A percentile compares a stretch with the other conserved stretches of the same genome.
These are phyloP conservation scores for Polyploca ridens DNA, from an alignment of 2,888 invertebrate genomes.

Conservation along the genomic window DNA sequence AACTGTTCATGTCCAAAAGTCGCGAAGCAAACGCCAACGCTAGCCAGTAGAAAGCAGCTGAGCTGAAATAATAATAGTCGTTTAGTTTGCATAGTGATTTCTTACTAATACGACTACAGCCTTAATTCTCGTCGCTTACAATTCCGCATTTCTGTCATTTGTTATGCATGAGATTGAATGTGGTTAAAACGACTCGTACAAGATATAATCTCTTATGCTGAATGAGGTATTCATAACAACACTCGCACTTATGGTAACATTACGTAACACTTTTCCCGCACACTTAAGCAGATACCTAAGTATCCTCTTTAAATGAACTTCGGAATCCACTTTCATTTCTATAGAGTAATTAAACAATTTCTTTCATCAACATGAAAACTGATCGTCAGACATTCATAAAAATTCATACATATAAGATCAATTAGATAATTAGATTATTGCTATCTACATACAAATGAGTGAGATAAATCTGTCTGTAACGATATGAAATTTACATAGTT, in stretches of 20 bases:
- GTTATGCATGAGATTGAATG: conserved; percentile 2
- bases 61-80: conserved; percentile 71
- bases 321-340: neutral
- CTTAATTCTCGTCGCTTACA: neutral
- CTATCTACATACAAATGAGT: neutral
- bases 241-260: neutral
- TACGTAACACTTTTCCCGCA: neutral
- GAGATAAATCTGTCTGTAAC: neutral
- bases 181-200: neutral
- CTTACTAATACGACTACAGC: conserved; percentile 13
- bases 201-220: neutral
- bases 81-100: conserved; percentile 17
- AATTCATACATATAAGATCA: neutral
- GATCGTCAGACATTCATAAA: no score
- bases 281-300: no score
- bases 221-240: conserved; percentile 1
- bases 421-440: neutral
- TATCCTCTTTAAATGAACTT: neutral
- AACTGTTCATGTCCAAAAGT: conserved; percentile 82
- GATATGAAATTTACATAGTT: conserved; percentile 1
- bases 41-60: conserved; percentile 74
- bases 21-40: conserved; percentile 76
- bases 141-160: neutral
- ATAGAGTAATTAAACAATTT: neutral
- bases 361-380: neutral